Evolutionary conservation across 2,113 vertebrate species (phyloP).

Genomic region (Oryzias woworae): DNA sequence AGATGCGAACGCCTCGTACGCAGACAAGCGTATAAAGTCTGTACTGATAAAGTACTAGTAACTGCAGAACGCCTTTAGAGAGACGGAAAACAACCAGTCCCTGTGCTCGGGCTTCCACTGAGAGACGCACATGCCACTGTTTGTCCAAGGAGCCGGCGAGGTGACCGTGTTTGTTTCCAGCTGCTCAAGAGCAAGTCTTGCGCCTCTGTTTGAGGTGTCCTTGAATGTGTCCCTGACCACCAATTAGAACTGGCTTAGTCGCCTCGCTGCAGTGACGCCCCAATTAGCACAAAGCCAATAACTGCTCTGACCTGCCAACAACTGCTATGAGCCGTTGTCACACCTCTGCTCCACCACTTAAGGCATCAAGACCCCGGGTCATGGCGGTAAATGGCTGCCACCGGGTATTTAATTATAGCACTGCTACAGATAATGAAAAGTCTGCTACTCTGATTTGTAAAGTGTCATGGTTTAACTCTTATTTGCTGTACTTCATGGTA

Average conservation of each 20-base stretch:
- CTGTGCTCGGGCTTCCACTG: conserved; percentile 39
- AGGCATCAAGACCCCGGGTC: conserved; percentile 35
- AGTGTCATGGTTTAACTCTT: conserved; percentile 7
- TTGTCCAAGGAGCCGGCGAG: conserved; percentile 36
- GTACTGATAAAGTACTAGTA: not conserved
- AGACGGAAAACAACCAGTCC: conserved; percentile 23
- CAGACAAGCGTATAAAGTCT: conserved; percentile 10
- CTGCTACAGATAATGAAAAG: conserved; percentile 36
- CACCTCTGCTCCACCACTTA: conserved; percentile 51
- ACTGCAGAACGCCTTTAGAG: conserved; percentile 13
- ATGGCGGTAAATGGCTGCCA: conserved; percentile 46
- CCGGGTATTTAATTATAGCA: conserved; percentile 49
- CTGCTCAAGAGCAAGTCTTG: conserved; percentile 36
- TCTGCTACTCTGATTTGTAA: conserved; percentile 22
- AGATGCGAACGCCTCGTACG: conserved; percentile 8
- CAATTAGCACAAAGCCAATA: conserved; percentile 63
- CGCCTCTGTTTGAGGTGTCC: conserved; percentile 61
- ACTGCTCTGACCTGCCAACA: conserved; percentile 38
- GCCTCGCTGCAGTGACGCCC: conserved; percentile 36
- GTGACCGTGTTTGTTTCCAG: conserved; percentile 31
- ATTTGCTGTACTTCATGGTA: not conserved
- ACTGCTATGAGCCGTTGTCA: conserved; percentile 15
- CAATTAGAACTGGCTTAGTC: conserved; percentile 57
- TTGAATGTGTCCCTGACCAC: conserved; percentile 64
- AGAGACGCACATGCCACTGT: conserved; percentile 64